These are phyloP conservation scores for Drosophila kuntzei DNA, from an alignment of 2,888 invertebrate species.

Conservation along the genomic window DNA sequence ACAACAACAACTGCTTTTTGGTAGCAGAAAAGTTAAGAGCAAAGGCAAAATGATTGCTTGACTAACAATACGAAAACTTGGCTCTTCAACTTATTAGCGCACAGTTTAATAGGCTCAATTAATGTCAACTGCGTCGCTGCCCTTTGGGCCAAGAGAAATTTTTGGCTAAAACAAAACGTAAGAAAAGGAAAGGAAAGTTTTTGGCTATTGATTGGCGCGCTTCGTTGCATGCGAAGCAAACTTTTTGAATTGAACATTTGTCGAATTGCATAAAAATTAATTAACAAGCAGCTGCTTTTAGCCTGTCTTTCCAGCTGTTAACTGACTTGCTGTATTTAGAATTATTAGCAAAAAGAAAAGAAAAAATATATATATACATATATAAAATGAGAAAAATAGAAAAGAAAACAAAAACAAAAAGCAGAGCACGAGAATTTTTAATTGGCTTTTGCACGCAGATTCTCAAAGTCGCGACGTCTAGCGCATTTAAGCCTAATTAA, in stretches of 20 bases:
- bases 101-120: slow-evolving; percentile 74
- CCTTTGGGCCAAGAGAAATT: slow-evolving; percentile 67
- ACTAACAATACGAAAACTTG: slow-evolving; percentile 59
- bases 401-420: slow-evolving; percentile 29
- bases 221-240: slow-evolving; percentile 53
- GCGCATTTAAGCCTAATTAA: slow-evolving; percentile 82
- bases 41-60: slow-evolving; percentile 13
- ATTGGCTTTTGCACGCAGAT: slow-evolving; percentile 68
- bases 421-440: slow-evolving; percentile 72
- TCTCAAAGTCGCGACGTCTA: slow-evolving; percentile 37
- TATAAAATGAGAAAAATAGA: slow-evolving; percentile 18
- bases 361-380: slow-evolving; percentile 13
- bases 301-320: slow-evolving; percentile 14
- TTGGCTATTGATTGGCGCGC: slow-evolving; percentile 61
- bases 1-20: slow-evolving; percentile 32
- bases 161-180: slow-evolving; percentile 24
- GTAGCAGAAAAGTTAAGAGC: slow-evolving; percentile 3
- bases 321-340: slow-evolving; percentile 27
- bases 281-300: slow-evolving; percentile 67
- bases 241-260: slow-evolving; percentile 68
- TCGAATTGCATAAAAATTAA: slow-evolving; percentile 80
- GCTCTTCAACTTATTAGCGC: slow-evolving; percentile 71
- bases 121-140: slow-evolving; percentile 68
- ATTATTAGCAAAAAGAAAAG: slow-evolving; percentile 42
- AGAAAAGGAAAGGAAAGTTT: slow-evolving; percentile 62